Base-by-base conservation (phyloP, 2,113 vertebrate species). In the Nannospalax galili region DNA sequence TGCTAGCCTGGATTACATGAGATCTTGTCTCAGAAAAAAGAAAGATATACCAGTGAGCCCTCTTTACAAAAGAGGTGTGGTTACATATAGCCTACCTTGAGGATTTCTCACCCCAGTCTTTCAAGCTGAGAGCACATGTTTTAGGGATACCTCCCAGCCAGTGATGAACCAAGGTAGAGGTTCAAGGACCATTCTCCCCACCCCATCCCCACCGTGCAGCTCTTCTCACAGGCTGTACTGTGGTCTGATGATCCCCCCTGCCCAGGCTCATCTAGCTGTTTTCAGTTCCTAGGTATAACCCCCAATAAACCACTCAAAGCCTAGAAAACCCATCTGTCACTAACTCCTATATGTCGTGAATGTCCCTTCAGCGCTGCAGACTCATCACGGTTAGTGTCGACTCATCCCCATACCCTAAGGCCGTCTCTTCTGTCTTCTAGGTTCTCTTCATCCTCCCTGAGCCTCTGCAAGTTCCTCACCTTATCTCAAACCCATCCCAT, bases 171-270 rank as follows among this genome's bases (percentile, higher is more conserved):
- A 78, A 65, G n/a, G 60, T 0, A 0, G 22, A 22, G 8, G 30
- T 14, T 45, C 5, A 3, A 67, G 52, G 11, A 40, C 32, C 40
- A 40, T 26, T 30, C 56, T 52, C 48, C 48, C 48, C 48, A 52
- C 60, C 32, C n/a, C n/a, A n/a, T n/a, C n/a, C 42, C 64, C 12
- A 22, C 4, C 3, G 0, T 0, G 5, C 45, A 26, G 30, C 24
- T 64, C 82, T 14, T 7, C 26, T 1, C 1, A 9, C 2, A 12
- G 48, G 8, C 82, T 28, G 20, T 6, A 0, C 17, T 42, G 37
- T 1, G 5, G 22, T 2, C 32, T 45, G 15, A 65, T 3, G 10
- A 8, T n/a, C 80, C 58, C 70, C n/a, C 11, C 14, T 82, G 1
- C 10, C 5, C 79, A 17, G 3, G 3, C 56, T 35, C 7, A 5